Evolutionary conservation across 2,888 invertebrate species (phyloP), one percentile per base, ranked within the genome.

Genomic region (Tenthredo mesomela): DNA sequence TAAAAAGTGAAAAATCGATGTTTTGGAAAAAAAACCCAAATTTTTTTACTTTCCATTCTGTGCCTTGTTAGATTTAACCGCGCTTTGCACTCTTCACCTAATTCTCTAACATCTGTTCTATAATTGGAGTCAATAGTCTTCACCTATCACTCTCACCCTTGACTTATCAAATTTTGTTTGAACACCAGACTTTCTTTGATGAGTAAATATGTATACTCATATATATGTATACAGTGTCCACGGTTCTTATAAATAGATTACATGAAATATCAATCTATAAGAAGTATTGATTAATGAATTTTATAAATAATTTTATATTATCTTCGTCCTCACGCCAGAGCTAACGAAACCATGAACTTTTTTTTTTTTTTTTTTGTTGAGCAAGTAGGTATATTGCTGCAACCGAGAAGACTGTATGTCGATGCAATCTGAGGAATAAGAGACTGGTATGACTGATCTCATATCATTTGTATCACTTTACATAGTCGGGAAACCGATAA

Each of bases 381-480:
- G n/a, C 40, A 73, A 43, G n/a, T 73, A 73, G 25, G n/a, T 73
- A 43, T 43, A n/a, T 18, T 70, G 33, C 70, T 70, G 70, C 70
- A 37, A 70, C 29, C 70, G 70, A 70, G 70, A 37, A n/a, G n/a
- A n/a, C 43, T 21, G 25, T 43, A 43, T 73, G 43, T 21, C 71
- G 40, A 37, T 73, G 10, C 71, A 73, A 73, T 40, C 43, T 73
- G n/a, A 43, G 71, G 21, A 73, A 21, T 43, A 43, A n/a, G 43
- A 73, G 40, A 43, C 71, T 43, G 40, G 71, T 40, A 73, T 9
- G 21, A 43, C 71, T 43, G 43, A 73, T 73, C 71, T 43, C 21
- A 21, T 73, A 21, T 43, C 71, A 43, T 73, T 73, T 73, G 71
- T 43, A 43, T 73, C 40, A 43, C 21, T 73, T 73, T 73, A 73